These are phyloP conservation scores for Bubo blakistoni DNA, from an alignment of 2,113 vertebrate genomes.

Conservation along the genomic window DNA sequence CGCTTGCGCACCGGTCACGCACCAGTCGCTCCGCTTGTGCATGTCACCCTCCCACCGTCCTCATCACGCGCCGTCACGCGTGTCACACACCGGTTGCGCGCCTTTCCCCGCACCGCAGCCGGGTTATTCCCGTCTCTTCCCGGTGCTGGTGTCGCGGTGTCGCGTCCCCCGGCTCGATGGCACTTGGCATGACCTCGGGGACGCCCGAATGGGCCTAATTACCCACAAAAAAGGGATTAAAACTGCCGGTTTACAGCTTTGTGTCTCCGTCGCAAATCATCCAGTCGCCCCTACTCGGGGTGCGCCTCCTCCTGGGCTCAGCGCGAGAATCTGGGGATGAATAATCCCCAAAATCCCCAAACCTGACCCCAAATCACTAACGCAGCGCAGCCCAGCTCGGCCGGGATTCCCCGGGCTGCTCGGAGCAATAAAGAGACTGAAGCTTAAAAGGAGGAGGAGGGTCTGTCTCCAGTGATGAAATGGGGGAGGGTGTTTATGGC, in stretches of 20 bases:
- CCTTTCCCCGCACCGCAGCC: neutral
- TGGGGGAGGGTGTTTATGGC: neutral
- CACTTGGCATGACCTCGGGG: neutral
- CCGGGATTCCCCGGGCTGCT: neutral
- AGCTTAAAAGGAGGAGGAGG: neutral
- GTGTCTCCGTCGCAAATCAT: accelerated
- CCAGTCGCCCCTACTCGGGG: neutral
- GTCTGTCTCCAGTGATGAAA: neutral
- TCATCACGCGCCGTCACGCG: neutral
- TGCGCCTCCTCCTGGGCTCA: neutral
- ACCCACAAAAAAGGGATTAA: neutral
- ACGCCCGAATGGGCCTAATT: neutral
- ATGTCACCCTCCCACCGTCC: neutral
- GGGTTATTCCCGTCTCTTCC: neutral
- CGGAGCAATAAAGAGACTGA: neutral
- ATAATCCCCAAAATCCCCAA: neutral
- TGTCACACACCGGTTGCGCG: neutral
- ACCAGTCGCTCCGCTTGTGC: neutral
- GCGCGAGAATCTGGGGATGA: neutral
- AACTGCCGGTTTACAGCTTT: neutral
- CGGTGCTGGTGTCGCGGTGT: neutral
- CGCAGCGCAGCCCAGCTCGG: neutral
- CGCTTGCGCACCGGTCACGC: too few relatives aligned
- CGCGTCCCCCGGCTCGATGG: neutral
- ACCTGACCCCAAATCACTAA: neutral